Evolutionary conservation across 2,113 vertebrate species (phyloP).

Genomic region (Zonotrichia leucophrys): DNA sequence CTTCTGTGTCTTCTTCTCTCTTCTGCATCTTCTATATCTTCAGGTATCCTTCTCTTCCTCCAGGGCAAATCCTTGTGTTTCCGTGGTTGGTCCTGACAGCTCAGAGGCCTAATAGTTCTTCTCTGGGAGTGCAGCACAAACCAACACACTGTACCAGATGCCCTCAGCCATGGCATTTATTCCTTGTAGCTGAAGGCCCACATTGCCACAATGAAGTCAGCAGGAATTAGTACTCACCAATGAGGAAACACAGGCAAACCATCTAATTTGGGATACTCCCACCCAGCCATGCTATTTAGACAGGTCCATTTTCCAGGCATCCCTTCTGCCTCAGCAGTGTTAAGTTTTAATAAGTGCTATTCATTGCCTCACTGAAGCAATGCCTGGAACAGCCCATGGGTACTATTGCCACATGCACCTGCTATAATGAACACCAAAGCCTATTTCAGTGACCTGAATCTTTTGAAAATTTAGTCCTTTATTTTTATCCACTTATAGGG

Average conservation of each 20-base stretch:
- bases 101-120: not conserved
- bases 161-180: not conserved
- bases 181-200: not conserved
- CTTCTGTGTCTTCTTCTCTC: no score
- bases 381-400: not conserved
- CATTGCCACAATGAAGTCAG: not conserved
- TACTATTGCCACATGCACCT: constrained; percentile 28
- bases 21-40: no score
- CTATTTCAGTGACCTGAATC: constrained; percentile 53
- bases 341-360: not conserved
- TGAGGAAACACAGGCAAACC: not conserved
- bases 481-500: constrained; percentile 54
- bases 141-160: not conserved
- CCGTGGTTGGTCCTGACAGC: no score
- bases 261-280: not conserved
- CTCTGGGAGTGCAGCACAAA: not conserved
- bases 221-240: not conserved
- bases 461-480: constrained; percentile 62
- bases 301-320: not conserved
- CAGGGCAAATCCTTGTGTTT: not conserved
- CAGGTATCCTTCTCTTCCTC: not conserved
- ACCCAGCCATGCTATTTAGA: not conserved
- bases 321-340: not conserved
- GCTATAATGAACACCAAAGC: constrained; percentile 48
- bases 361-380: not conserved